Evolutionary conservation across 1,140 invertebrate species (phyloP).

Genomic region (Heliconius hermathena): DNA sequence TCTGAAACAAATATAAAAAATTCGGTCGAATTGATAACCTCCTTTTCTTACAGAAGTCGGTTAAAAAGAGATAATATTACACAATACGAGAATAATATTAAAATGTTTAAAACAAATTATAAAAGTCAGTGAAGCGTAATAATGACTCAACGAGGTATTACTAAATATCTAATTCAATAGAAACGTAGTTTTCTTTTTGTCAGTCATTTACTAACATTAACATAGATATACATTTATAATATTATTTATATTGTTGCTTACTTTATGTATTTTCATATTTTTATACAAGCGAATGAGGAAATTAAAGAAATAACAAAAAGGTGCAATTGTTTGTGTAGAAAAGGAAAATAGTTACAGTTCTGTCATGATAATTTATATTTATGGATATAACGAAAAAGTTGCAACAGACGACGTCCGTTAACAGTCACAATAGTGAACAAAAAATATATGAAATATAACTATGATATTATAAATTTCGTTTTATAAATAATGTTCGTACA

Average conservation of each 20-base stretch:
- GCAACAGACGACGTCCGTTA: too few relatives aligned
- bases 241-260: neutral
- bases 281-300: neutral
- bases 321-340: neutral
- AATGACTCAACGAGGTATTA: neutral
- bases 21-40: too few relatives aligned
- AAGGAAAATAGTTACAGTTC: neutral
- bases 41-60: too few relatives aligned
- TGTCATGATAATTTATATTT: neutral
- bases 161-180: slow-evolving; percentile 1
- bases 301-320: neutral
- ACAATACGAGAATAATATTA: neutral
- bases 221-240: neutral
- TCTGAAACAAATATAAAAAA: too few relatives aligned
- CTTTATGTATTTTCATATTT: neutral
- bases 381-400: neutral
- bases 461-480: too few relatives aligned
- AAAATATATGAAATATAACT: too few relatives aligned
- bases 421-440: too few relatives aligned
- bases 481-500: too few relatives aligned
- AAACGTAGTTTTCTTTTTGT: neutral
- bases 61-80: too few relatives aligned
- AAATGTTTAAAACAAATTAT: slow-evolving; percentile 3
- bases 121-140: neutral
- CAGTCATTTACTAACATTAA: neutral